Conservation (phyloP, 1,140 invertebrate species). For the Chymomyza costata region DNA sequence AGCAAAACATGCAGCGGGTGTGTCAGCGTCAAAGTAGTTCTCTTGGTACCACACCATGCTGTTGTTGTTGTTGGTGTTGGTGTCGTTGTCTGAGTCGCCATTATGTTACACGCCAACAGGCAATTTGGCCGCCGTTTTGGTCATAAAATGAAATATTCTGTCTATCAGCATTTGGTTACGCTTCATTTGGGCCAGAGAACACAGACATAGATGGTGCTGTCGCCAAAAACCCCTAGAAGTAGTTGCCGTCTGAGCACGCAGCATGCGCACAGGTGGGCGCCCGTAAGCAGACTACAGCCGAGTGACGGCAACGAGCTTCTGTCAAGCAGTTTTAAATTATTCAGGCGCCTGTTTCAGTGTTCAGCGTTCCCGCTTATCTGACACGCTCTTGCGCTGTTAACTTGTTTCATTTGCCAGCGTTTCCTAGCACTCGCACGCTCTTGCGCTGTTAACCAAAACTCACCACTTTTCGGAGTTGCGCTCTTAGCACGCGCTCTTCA, state of each 20-base stretch:
- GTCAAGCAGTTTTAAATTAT: background rate
- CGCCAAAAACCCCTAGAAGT: too few relatives aligned
- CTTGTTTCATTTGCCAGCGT: slow-evolving; percentile 11
- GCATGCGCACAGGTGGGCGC: slow-evolving; percentile 24
- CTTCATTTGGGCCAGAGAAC: slow-evolving; percentile 51
- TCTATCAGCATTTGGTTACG: slow-evolving; percentile 67
- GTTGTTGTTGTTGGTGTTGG: background rate
- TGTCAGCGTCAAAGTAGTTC: background rate
- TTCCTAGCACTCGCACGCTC: slow-evolving; percentile 24
- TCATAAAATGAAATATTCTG: slow-evolving; percentile 63
- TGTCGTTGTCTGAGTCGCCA: slow-evolving; percentile 40
- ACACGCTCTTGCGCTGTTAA: background rate
- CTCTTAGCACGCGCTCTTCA: slow-evolving; percentile 51
- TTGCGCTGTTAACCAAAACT: slow-evolving; percentile 46
- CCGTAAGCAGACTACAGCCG: slow-evolving; percentile 29
- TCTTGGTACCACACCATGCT: background rate
- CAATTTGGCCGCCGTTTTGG: slow-evolving; percentile 54
- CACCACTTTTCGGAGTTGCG: slow-evolving; percentile 60
- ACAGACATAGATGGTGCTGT: too few relatives aligned
- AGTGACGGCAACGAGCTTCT: slow-evolving; percentile 24
- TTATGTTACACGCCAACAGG: slow-evolving; percentile 54
- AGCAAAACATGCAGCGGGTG: slow-evolving; percentile 11
- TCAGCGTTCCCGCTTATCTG: too few relatives aligned
- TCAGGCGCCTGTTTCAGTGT: slow-evolving; percentile 1
- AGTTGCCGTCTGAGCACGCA: background rate